These are phyloP conservation scores for Hydrocynus forskahlii DNA, from an alignment of 2,797 vertebrate species.

Conservation along the genomic window DNA sequence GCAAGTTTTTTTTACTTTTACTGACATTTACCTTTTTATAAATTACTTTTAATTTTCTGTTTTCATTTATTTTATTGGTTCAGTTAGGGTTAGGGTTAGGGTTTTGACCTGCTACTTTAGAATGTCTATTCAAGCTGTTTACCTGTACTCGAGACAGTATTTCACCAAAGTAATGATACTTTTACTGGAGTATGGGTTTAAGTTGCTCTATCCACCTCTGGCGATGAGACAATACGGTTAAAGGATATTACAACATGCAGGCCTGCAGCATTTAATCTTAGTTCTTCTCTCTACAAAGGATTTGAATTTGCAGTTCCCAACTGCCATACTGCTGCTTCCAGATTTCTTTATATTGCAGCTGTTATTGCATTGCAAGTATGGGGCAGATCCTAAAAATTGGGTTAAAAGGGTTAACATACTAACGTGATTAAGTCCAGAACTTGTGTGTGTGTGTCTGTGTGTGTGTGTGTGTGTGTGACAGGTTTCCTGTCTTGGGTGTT, in stretches of 20 bases:
- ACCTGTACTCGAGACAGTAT: neutral
- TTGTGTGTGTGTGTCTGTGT: conserved; percentile 12
- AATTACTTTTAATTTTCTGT: too few species aligned
- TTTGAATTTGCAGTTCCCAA: neutral
- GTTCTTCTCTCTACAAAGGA: neutral
- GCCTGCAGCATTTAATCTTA: too few species aligned
- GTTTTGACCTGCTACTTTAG: too few species aligned
- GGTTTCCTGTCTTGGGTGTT: conserved; percentile 24
- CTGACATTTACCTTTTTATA: too few species aligned
- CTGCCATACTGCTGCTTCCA: neutral
- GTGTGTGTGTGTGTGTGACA: conserved; percentile 9
- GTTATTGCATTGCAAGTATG: neutral
- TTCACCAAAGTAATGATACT: neutral
- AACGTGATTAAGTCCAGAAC: neutral
- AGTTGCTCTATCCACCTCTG: too few species aligned
- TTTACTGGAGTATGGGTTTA: neutral
- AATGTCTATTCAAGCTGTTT: neutral
- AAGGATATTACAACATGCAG: neutral
- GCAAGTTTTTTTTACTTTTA: too few species aligned
- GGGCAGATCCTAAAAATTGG: neutral
- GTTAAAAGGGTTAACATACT: neutral
- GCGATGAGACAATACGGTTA: neutral
- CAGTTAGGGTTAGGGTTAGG: too few species aligned
- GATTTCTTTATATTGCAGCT: neutral
- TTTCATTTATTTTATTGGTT: too few species aligned